phyloP scores from a whole-genome alignment of 2,888 invertebrate species.

The Eurois occulta region DNA sequence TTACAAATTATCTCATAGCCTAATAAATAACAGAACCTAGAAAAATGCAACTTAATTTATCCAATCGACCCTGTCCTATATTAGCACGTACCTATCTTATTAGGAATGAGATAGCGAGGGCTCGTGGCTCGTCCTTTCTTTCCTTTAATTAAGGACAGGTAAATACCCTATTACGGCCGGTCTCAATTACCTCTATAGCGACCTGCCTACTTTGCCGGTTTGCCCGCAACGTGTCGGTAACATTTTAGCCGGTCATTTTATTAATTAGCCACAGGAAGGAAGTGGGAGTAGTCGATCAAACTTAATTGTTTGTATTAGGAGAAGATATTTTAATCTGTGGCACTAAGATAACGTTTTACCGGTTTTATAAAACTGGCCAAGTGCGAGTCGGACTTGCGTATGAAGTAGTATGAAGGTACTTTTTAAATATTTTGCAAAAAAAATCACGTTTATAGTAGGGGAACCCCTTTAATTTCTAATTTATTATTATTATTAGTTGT shows the following conservation, averaged over 20 bases:
- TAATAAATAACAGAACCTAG: background rate
- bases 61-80: background rate
- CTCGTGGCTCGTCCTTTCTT: slow-evolving; percentile 26
- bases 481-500: no score
- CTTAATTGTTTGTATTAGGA: slow-evolving; percentile 38
- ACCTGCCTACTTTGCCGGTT: slow-evolving; percentile 40
- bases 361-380: no score
- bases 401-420: no score
- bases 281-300: slow-evolving; percentile 39
- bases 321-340: background rate
- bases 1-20: background rate
- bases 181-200: slow-evolving; percentile 35
- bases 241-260: slow-evolving; percentile 50
- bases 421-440: no score
- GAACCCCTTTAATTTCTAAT: no score
- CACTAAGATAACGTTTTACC: background rate
- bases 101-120: background rate
- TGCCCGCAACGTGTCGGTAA: slow-evolving; percentile 29
- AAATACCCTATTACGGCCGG: slow-evolving; percentile 39
- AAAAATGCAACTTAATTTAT: background rate
- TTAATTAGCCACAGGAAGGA: slow-evolving; percentile 51
- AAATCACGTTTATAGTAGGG: no score
- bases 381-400: no score
- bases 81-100: slow-evolving; percentile 1
- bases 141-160: slow-evolving; percentile 51